Percentiles rank a stretch among this genome's conserved stretches.
These are phyloP conservation scores for Schrankia costaestrigalis DNA, from an alignment of 2,888 invertebrate species.

Conservation along the genomic window DNA sequence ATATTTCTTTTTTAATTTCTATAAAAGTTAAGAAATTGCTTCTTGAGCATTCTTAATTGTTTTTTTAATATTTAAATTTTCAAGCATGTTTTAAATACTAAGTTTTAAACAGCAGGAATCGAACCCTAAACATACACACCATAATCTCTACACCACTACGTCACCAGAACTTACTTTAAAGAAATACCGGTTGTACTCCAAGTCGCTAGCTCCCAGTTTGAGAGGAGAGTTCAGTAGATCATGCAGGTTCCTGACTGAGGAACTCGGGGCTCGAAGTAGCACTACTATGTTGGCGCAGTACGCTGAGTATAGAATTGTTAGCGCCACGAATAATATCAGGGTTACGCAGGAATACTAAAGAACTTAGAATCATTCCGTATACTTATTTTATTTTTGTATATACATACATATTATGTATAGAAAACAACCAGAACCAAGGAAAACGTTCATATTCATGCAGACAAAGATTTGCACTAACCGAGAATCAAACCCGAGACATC, in stretches of 20 bases:
- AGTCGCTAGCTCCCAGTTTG: slow-evolving; percentile 82
- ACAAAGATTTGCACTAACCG: too few relatives aligned
- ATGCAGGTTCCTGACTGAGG: slow-evolving; percentile 79
- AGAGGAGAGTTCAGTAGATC: slow-evolving; percentile 83
- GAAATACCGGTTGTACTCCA: slow-evolving; percentile 83
- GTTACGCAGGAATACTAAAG: too few relatives aligned
- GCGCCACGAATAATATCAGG: slow-evolving; percentile 79
- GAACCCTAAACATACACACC: too few relatives aligned
- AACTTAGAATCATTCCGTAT: too few relatives aligned
- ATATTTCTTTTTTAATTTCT: not conserved
- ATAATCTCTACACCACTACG: too few relatives aligned
- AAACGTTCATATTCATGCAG: too few relatives aligned
- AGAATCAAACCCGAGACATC: too few relatives aligned
- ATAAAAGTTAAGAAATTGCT: not conserved
- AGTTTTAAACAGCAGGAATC: too few relatives aligned
- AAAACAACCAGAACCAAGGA: not conserved
- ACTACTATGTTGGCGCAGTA: slow-evolving; percentile 85
- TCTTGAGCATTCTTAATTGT: not conserved
- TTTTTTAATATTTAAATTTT: too few relatives aligned
- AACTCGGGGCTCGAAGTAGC: slow-evolving; percentile 83
- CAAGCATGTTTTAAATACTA: too few relatives aligned
- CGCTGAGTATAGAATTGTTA: slow-evolving; percentile 83
- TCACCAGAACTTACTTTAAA: slow-evolving; percentile 83
- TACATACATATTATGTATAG: too few relatives aligned
- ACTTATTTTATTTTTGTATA: too few relatives aligned